Conservation (phyloP, 2,888 invertebrate genomes). For the Actias luna region DNA sequence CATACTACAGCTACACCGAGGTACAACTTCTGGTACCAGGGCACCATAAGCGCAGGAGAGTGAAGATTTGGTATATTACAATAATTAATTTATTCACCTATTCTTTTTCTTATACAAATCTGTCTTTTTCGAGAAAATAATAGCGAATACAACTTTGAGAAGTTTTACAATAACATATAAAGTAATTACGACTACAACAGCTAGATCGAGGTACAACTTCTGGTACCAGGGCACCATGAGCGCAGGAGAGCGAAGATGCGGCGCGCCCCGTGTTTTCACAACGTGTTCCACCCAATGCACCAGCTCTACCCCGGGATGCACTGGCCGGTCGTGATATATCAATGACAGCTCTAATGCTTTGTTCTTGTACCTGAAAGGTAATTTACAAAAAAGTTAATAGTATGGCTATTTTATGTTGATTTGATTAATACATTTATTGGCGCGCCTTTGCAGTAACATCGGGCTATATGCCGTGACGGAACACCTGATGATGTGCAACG, state of each 20-base stretch:
- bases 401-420: no score
- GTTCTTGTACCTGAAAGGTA: constrained; percentile 36
- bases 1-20: background rate
- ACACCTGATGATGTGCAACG: no score
- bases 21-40: constrained; percentile 56
- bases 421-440: no score
- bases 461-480: no score
- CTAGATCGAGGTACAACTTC: constrained; percentile 52
- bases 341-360: constrained; percentile 46
- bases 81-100: background rate
- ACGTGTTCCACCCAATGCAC: constrained; percentile 86
- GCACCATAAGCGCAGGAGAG: constrained; percentile 44
- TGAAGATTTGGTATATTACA: no score
- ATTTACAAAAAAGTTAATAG: background rate
- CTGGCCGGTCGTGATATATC: constrained; percentile 66
- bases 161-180: background rate
- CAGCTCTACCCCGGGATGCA: constrained; percentile 81
- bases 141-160: background rate
- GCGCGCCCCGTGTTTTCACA: constrained; percentile 79
- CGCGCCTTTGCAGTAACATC: no score
- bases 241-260: constrained; percentile 62
- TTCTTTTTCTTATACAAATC: constrained; percentile 1
- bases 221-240: constrained; percentile 46
- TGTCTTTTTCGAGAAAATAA: background rate
- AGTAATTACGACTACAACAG: background rate